Base-by-base conservation (phyloP, 1,140 invertebrate genomes). In the Drosophila teissieri region DNA sequence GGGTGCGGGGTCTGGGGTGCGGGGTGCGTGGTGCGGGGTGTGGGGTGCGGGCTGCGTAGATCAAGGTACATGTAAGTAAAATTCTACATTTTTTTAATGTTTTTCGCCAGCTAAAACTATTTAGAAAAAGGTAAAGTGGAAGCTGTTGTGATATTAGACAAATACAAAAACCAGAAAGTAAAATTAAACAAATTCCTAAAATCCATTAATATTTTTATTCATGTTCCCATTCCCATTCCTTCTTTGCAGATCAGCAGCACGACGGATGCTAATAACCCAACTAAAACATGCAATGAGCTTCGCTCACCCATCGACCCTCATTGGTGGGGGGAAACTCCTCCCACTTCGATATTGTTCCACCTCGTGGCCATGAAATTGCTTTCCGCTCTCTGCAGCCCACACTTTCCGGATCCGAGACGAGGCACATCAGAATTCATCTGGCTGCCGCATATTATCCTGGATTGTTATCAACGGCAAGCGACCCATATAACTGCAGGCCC, bases 341-440 rank as follows among this genome's bases (percentile, higher is more conserved):
- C 54, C 19, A 19, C 6, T 31, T 15, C 40, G 46, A 60, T 57
- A 78, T 76, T 60, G 83, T 86, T 86, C 75, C 83, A 85, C 74
- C 79, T 74, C 61, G 78, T 88, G 75, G 62, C 79, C 79, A 82
- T 84, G 81, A 84, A 84, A 84, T 84, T 84, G 81, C 81, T 80
- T 84, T 80, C 76, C 72, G 80, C 69, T 67, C 40, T 14, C 19
- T 6, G 31, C 37, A 46, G 10, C 61, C 46, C 60, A 27, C 22
- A 52, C 31, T 52, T 36, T 2, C 48, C 49, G 11, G n/a, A 11
- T n/a, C 34, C n/a, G 48, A 51, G 27, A 34, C 52, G 44, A 44
- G 72, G 44, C 46, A 49, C 64, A 64, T 68, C 60, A 62, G 57
- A 39, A 73, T 72, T 62, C 63, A 44, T 49, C 57, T 40, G 45